Evolutionary conservation across 2,888 invertebrate genomes (phyloP).

Genomic region (Matsumyia berberina): DNA sequence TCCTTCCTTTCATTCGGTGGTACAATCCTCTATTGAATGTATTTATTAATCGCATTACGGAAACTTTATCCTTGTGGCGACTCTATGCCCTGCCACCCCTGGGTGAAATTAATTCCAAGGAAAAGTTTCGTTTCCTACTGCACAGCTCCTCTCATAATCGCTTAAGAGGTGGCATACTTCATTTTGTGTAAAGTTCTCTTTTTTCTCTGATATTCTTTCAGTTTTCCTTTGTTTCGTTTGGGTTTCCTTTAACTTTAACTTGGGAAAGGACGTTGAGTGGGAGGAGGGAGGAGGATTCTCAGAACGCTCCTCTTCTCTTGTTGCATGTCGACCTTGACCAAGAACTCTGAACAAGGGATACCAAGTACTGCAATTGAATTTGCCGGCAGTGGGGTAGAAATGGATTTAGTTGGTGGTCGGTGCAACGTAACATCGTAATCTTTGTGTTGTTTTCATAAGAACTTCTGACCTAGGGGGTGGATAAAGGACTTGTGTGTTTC

Average conservation of each 20-base stretch:
- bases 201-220: conserved; percentile 22
- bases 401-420: conserved; percentile 28
- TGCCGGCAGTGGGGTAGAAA: conserved; percentile 25
- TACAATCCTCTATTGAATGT: conserved; percentile 42
- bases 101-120: conserved; percentile 26
- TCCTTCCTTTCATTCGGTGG: conserved; percentile 18
- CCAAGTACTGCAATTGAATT: conserved; percentile 57
- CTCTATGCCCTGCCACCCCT: conserved; percentile 13
- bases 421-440: conserved; percentile 51
- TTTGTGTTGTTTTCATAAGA: conserved; percentile 34
- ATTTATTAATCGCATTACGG: conserved; percentile 59
- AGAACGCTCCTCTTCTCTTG: conserved; percentile 34
- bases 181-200: conserved; percentile 53
- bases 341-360: conserved; percentile 52
- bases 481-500: conserved; percentile 17
- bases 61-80: conserved; percentile 51
- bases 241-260: conserved; percentile 49
- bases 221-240: conserved; percentile 45
- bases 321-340: conserved; percentile 74
- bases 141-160: conserved; percentile 29
- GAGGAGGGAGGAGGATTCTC: background rate
- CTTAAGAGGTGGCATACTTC: conserved; percentile 43
- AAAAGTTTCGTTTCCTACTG: conserved; percentile 25
- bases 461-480: conserved; percentile 36
- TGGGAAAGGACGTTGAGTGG: conserved; percentile 10